Evolutionary conservation across 1,140 invertebrate genomes (phyloP).

Genomic region (Cryptotermes secundus): DNA sequence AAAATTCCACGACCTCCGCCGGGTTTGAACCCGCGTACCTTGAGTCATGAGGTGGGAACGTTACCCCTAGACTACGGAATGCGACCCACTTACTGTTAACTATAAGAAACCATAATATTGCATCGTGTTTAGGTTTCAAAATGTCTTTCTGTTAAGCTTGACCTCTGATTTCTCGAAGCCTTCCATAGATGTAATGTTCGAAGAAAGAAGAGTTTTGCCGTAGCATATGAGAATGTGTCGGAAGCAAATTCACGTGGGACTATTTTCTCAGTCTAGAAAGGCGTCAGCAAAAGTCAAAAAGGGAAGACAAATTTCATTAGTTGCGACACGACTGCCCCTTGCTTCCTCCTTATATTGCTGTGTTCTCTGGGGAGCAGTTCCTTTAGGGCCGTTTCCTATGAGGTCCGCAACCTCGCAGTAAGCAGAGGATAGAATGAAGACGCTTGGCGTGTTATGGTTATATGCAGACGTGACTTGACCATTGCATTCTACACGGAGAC

Average conservation of each 20-base stretch:
- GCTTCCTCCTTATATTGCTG: not conserved
- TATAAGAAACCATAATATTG: not conserved
- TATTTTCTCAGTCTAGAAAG: not conserved
- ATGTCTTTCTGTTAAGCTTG: not conserved
- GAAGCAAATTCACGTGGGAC: constrained; percentile 8
- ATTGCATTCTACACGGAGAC: not conserved
- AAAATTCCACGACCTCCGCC: too few species aligned
- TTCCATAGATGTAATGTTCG: not conserved
- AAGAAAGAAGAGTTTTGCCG: not conserved
- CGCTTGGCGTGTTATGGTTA: not conserved
- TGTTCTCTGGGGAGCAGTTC: not conserved
- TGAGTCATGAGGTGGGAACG: too few species aligned
- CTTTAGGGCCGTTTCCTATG: not conserved
- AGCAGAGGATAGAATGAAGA: constrained; percentile 7
- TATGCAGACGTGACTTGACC: not conserved
- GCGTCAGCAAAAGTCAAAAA: not conserved
- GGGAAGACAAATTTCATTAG: constrained; percentile 8
- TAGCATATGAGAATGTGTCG: not conserved
- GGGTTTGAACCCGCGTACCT: too few species aligned
- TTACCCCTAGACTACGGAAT: too few species aligned
- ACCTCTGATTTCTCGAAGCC: not conserved
- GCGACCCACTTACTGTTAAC: too few species aligned
- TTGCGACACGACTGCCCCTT: not conserved
- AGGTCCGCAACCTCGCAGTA: not conserved
- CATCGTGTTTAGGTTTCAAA: not conserved